These are phyloP conservation scores for Channa striata DNA, from an alignment of 2,797 vertebrate genomes.

Conservation along the genomic window DNA sequence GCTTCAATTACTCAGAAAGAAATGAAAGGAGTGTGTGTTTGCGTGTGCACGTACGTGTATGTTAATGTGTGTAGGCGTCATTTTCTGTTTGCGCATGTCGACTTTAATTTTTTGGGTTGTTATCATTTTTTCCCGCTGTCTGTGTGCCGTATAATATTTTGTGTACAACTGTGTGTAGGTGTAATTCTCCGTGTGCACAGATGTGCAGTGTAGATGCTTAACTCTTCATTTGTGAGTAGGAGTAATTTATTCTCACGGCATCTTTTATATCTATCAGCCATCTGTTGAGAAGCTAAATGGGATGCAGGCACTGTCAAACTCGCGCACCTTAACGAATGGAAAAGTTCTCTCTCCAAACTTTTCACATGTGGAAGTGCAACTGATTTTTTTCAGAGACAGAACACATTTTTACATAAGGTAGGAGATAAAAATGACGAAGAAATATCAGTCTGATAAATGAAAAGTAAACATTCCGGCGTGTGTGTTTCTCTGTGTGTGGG, in stretches of 20 bases:
- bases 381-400: constrained; percentile 1
- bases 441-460: background rate
- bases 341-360: constrained; percentile 40
- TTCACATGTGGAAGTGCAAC: constrained; percentile 12
- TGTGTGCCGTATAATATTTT: constrained; percentile 12
- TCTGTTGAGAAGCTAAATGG: constrained; percentile 65
- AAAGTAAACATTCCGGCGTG: background rate
- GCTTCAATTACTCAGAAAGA: constrained; percentile 51
- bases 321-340: constrained; percentile 37
- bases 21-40: constrained; percentile 22
- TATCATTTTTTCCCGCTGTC: constrained; percentile 13
- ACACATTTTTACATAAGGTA: background rate
- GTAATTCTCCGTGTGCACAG: constrained; percentile 34
- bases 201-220: constrained; percentile 26
- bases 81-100: constrained; percentile 14
- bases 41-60: background rate
- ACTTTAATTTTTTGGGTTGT: constrained; percentile 31
- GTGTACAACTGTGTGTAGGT: constrained; percentile 36
- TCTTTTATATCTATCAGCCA: constrained; percentile 62
- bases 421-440: background rate
- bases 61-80: background rate
- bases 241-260: constrained; percentile 65
- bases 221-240: constrained; percentile 53
- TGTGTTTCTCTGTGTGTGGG: constrained; percentile 15
- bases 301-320: constrained; percentile 43